Conservation (phyloP, 2,797 vertebrate species). For the Manis javanica region DNA sequence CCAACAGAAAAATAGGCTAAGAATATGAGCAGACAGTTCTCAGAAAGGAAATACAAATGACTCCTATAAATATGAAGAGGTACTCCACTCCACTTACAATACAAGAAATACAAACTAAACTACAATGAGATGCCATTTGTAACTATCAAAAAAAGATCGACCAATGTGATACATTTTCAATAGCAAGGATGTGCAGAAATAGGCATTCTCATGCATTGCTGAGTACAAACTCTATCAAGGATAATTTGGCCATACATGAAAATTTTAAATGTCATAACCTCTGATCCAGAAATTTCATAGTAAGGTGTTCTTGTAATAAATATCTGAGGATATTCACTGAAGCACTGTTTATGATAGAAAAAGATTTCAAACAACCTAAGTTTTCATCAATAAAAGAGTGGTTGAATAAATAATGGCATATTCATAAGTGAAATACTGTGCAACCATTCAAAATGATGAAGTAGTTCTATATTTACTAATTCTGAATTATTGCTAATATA, state of each 20-base stretch:
- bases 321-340: neutral
- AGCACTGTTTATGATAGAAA: neutral
- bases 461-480: neutral
- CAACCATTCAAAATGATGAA: neutral
- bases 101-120: neutral
- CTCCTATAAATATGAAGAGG: neutral
- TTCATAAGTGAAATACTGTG: neutral
- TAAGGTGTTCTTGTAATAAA: neutral
- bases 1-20: constrained; percentile 14
- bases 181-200: neutral
- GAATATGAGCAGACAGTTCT: neutral
- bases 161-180: neutral
- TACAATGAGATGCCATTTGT: neutral
- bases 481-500: neutral
- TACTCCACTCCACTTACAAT: neutral
- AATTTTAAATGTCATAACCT: neutral
- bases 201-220: neutral
- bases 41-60: neutral
- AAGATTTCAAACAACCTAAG: neutral
- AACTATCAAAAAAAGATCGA: constrained; percentile 10
- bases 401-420: neutral
- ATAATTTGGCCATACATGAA: neutral
- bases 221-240: neutral
- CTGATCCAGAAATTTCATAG: neutral
- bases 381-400: neutral